Conservation (phyloP, 2,797 vertebrate genomes). For the Eulemur coronatus region DNA sequence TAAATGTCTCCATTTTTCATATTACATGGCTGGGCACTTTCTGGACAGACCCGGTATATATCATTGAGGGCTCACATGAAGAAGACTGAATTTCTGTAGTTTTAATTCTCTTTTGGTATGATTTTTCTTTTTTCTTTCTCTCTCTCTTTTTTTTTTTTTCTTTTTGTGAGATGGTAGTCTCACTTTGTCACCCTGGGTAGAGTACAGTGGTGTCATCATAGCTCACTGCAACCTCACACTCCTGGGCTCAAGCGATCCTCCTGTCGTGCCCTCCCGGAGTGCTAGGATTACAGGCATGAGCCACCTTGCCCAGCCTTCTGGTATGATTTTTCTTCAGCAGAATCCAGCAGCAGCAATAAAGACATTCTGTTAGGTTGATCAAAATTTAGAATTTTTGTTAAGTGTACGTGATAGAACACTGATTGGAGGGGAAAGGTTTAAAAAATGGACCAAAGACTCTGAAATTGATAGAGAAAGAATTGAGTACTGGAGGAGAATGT, state of each 20-base stretch:
- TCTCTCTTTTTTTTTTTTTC: too few species aligned
- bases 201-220: too few species aligned
- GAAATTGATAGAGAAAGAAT: not conserved
- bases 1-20: too few species aligned
- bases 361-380: not conserved
- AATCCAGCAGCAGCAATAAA: not conserved
- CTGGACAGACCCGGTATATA: not conserved
- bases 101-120: not conserved
- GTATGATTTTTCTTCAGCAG: not conserved
- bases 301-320: not conserved
- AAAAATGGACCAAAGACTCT: constrained; percentile 29
- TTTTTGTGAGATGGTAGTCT: too few species aligned
- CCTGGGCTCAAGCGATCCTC: too few species aligned
- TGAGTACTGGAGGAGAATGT: not conserved
- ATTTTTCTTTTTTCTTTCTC: too few species aligned
- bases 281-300: too few species aligned
- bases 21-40: too few species aligned
- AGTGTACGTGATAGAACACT: not conserved
- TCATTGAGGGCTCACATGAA: not conserved
- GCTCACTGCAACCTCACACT: too few species aligned
- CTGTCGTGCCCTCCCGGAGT: too few species aligned
- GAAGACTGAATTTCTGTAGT: not conserved
- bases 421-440: not conserved
- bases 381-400: not conserved
- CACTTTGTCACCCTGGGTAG: too few species aligned